Evolutionary conservation across 2,888 invertebrate genomes (phyloP).

Genomic region (Steinernema carpocapsae): DNA sequence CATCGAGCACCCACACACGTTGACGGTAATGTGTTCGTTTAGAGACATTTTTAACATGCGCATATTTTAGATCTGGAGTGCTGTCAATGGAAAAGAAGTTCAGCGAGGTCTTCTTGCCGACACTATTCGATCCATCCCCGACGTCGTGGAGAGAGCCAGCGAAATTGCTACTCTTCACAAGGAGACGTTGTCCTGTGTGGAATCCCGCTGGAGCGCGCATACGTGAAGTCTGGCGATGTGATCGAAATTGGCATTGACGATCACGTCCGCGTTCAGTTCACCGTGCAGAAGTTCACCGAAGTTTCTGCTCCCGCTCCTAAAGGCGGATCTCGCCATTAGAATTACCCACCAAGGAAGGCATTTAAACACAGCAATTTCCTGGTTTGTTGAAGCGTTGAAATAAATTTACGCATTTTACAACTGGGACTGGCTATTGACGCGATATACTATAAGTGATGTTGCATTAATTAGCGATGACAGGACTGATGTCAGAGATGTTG

Average conservation of each 20-base stretch:
- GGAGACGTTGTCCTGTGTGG: slow-evolving; percentile 44
- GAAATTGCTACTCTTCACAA: slow-evolving; percentile 37
- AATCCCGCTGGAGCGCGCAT: slow-evolving; percentile 36
- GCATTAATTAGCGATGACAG: no score
- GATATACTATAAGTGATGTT: no score
- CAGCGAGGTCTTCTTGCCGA: slow-evolving; percentile 42
- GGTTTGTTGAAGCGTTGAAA: no score
- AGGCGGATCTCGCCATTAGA: neutral
- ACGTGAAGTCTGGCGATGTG: slow-evolving; percentile 38
- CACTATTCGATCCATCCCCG: slow-evolving; percentile 36
- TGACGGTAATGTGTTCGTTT: slow-evolving; percentile 36
- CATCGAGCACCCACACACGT: slow-evolving; percentile 42
- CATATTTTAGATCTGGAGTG: slow-evolving; percentile 41
- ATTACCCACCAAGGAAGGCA: neutral
- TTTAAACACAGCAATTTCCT: no score
- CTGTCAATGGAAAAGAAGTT: slow-evolving; percentile 40
- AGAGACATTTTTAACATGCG: slow-evolving; percentile 1
- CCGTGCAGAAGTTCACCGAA: slow-evolving; percentile 35
- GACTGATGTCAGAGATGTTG: no score
- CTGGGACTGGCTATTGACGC: no score
- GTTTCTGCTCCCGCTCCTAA: slow-evolving; percentile 6
- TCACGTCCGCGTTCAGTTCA: slow-evolving; percentile 34
- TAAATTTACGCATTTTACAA: no score
- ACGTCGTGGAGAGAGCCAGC: slow-evolving; percentile 36
- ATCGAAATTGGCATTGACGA: slow-evolving; percentile 41